Evolutionary conservation across 2,888 invertebrate species (phyloP), one percentile per base, ranked within the genome.

Genomic region (Hypomecis atomaria): DNA sequence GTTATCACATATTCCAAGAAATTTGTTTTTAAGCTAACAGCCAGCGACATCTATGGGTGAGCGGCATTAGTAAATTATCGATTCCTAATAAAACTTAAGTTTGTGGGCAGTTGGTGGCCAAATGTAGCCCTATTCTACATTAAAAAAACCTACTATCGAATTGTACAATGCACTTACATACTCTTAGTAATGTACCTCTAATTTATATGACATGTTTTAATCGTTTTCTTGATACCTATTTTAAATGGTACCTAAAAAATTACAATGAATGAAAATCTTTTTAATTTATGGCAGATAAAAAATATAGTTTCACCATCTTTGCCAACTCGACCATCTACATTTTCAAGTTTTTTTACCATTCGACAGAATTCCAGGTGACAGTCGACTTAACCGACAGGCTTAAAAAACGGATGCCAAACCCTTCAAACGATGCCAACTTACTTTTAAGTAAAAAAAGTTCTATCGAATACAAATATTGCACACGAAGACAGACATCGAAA

Each of bases 401-500:
- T 72, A 72, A 69, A 57, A 73, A 70, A 70, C 59, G 40, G 33
- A 0, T 47, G 42, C 60, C 52, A 50, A 64, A 68, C 59, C 61
- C 65, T 78, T 82, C 72, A 81, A 78, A 77, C 77, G 80, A 78
- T 77, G 77, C 80, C 75, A 82, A 80, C 82, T 83, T 84, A 85
- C 87, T 88, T 88, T 86, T 81, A 85, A 88, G 79, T 77, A 75
- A 83, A 86, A 86, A 86, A 85, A 72, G 44, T 75, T 81, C 82
- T 84, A 85, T 85, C 75, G 86, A 83, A 88, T 85, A 89, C 89
- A 89, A 91, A 92, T 91, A 92, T 92, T 87, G 91, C 91, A 92
- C 91, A 88, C 86, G 88, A 82, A 80, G 87, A 76, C 86, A 75
- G 78, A 67, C 74, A 76, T 68, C 64, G 70, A 76, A 83, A 77